phyloP scores from a whole-genome alignment of 2,113 vertebrate genomes.

The Etia nguti region DNA sequence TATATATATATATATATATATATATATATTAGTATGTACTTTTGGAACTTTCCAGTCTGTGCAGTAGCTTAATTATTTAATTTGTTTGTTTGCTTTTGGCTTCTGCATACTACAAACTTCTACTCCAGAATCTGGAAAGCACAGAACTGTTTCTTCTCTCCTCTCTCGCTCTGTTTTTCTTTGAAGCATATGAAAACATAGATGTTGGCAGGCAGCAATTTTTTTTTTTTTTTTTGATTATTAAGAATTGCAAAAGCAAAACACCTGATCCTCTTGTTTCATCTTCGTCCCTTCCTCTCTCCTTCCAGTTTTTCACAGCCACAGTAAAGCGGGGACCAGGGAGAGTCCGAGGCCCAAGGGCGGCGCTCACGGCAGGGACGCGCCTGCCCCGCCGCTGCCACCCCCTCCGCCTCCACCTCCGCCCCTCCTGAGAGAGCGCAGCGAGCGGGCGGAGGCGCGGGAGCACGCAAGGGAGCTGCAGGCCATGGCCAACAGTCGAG shows the following conservation, averaged over 20 bases:
- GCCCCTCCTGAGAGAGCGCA: conserved; percentile 84
- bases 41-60: background rate
- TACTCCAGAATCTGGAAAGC: background rate
- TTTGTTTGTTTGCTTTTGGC: background rate
- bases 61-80: background rate
- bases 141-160: background rate
- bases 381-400: conserved; percentile 52
- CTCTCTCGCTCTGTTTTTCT: background rate
- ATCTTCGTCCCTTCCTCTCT: background rate
- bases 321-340: conserved; percentile 77
- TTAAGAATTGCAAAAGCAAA: background rate
- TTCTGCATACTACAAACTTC: background rate
- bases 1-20: background rate
- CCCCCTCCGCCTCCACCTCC: conserved; percentile 61
- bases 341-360: conserved; percentile 68
- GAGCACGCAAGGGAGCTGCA: conserved; percentile 74
- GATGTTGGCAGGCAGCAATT: background rate
- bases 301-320: conserved; percentile 85
- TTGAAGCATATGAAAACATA: background rate
- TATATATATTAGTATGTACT: background rate
- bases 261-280: background rate
- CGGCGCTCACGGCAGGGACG: conserved; percentile 40
- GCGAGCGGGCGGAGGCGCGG: conserved; percentile 82
- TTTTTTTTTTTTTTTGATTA: background rate
- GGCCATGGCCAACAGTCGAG: conserved; percentile 75